Evolutionary conservation across 2,113 vertebrate genomes (phyloP), one percentile per base, ranked within the genome.

Genomic region (Trematomus loennbergii): DNA sequence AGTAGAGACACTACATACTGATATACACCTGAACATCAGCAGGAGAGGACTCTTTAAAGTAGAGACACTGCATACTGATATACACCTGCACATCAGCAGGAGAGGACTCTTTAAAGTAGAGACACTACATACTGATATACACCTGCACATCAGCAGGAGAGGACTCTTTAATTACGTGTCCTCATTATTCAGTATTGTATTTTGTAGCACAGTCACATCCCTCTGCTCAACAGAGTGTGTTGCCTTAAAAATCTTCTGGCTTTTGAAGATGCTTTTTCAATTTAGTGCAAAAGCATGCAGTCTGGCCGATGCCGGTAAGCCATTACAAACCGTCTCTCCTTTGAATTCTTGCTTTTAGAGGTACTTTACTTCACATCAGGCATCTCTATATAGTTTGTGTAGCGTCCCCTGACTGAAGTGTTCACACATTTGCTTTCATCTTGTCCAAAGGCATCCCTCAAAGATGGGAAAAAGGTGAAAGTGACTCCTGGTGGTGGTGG

Each of bases 401-500:
- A n/a, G 43, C 17, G 9, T 59, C 17, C 45, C 83, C 77, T 66
- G 66, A 81, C 75, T 84, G 84, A 89, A 75, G 71, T 70, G 78
- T 82, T 87, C 50, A 70, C 84, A 87, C 78, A 10, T 80, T 82
- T 79, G 72, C 91, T 92, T 92, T 92, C 84, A 92, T 91, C 90
- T 81, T 66, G 75, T 83, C 82, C 69, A 77, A 72, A 88, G 77
- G 72, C 76, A 55, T 75, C 33, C 64, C 78, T 80, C 83, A 84
- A 73, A 87, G 81, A 84, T 78, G 67, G 74, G 66, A 74, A 79
- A 74, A 74, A 82, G 82, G 87, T 82, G 83, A 84, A 76, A 87
- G 80, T 75, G 78, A 84, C 81, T 82, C 45, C 5, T 40, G 5
- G 48, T 57, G 66, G 43, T 33, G 20, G 33, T 7, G 36, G 36